These are phyloP conservation scores for Diogma glabrata DNA, from an alignment of 2,888 invertebrate genomes.

Conservation along the genomic window DNA sequence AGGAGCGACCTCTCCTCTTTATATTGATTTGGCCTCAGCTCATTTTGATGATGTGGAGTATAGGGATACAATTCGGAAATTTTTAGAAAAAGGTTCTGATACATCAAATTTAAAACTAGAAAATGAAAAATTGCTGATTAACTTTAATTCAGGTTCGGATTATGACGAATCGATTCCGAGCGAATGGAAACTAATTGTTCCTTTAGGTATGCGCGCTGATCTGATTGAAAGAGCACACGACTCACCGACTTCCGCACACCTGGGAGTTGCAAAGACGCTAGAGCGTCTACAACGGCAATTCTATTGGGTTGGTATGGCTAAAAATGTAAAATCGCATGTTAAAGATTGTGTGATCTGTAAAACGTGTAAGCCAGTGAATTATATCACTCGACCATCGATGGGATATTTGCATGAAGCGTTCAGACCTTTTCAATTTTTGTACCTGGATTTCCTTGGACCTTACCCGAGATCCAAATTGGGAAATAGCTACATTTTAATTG, in stretches of 20 bases:
- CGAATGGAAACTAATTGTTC: background rate
- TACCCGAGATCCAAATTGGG: background rate
- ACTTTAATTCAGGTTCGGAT: background rate
- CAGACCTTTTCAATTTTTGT: background rate
- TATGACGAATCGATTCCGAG: background rate
- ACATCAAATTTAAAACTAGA: no score
- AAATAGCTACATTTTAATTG: background rate
- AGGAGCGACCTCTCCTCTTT: no score
- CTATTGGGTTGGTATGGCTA: background rate
- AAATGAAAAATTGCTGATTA: no score
- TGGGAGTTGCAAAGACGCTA: background rate
- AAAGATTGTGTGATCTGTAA: background rate
- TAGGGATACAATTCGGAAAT: no score
- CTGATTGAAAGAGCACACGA: background rate
- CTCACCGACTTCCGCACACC: background rate
- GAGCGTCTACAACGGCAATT: background rate
- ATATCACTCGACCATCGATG: background rate
- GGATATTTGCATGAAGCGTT: background rate
- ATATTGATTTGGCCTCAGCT: no score
- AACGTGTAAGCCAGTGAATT: background rate
- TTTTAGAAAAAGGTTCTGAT: no score
- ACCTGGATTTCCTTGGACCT: background rate
- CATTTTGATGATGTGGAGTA: no score
- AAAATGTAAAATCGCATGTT: background rate
- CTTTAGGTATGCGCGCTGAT: background rate